Base-by-base conservation (phyloP, 2,888 invertebrate genomes). In the Ichneumon xanthorius region DNA sequence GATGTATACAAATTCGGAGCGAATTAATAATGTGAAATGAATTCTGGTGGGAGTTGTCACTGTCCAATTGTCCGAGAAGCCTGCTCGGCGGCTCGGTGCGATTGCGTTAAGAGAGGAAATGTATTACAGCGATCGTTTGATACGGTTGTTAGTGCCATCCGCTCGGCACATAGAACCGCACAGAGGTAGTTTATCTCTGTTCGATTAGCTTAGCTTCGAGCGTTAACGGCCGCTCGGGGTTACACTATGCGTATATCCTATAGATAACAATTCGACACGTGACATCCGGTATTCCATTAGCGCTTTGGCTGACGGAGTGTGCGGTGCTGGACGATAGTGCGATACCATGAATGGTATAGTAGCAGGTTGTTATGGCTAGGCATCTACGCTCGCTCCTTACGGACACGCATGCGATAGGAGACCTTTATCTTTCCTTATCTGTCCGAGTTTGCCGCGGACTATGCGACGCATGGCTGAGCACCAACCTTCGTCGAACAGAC, bases 241-340 rank as follows among this genome's bases (percentile, higher is more conserved):
- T 33, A 53, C 68, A 63, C 73, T 65, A 63, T 67, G 45, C 65
- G 45, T 68, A 75, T 71, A 67, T 68, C 53, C 53, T 80, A 48
- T 53, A 68, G 72, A 58, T 72, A 77, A 80, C 80, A 77, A 78
- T 78, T 84, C 73, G 84, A 84, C 77, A 73, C 77, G 72, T 81
- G 84, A 84, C 84, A 84, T 84, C 84, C 84, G 84, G 80, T 81
- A 78, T 81, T 72, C 84, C 77, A 84, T 84, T 81, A 84, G 78
- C 61, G 67, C 55, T 30, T 16, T 61, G 71, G 55, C 71, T 80
- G 72, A 72, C 33, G 50, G 61, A 61, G 40, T 72, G 61, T 48
- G 14, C 37, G 16, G 45, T 4, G 45, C 45, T 4, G 14, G 14
- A 48, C 45, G 45, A 48, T 48, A 48, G 16, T 48, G 45, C 45